Evolutionary conservation across 2,888 invertebrate species (phyloP).

Genomic region (Pegoplata infirma): DNA sequence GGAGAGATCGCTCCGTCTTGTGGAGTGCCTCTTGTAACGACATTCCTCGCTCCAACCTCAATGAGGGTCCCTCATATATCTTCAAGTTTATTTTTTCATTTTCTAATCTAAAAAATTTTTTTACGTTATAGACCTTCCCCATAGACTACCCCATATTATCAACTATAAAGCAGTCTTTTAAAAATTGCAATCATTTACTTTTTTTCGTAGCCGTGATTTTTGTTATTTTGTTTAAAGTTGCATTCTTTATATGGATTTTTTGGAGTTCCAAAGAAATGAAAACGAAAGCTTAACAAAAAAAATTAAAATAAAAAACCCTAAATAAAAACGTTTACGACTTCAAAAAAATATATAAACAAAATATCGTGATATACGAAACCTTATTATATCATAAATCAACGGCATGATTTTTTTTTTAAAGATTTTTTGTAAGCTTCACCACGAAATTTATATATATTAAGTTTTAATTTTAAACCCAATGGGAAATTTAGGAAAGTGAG

Average conservation of each 20-base stretch:
- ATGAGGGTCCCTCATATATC: too few species aligned
- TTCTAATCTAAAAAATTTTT: too few species aligned
- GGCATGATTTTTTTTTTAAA: slow-evolving; percentile 21
- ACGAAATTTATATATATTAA: too few species aligned
- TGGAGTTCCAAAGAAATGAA: slow-evolving; percentile 55
- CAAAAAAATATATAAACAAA: slow-evolving; percentile 6
- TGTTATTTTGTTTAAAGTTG: slow-evolving; percentile 30
- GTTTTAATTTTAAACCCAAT: too few species aligned
- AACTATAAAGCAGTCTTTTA: not conserved
- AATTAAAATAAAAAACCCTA: slow-evolving; percentile 7
- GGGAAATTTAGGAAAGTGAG: too few species aligned
- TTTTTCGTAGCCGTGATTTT: not conserved
- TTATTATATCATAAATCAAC: slow-evolving; percentile 60
- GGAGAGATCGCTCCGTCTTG: too few species aligned
- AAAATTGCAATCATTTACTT: slow-evolving; percentile 54
- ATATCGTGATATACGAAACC: slow-evolving; percentile 60
- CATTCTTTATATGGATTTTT: slow-evolving; percentile 33
- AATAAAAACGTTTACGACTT: slow-evolving; percentile 31
- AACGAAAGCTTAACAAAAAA: slow-evolving; percentile 50
- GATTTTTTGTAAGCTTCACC: too few species aligned
- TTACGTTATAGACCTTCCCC: too few species aligned
- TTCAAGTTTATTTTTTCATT: too few species aligned
- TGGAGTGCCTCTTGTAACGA: too few species aligned
- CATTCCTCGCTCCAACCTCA: too few species aligned
- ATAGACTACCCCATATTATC: too few species aligned